Base-by-base conservation (phyloP, 1,140 invertebrate genomes). In the Lucilia sericata region DNA sequence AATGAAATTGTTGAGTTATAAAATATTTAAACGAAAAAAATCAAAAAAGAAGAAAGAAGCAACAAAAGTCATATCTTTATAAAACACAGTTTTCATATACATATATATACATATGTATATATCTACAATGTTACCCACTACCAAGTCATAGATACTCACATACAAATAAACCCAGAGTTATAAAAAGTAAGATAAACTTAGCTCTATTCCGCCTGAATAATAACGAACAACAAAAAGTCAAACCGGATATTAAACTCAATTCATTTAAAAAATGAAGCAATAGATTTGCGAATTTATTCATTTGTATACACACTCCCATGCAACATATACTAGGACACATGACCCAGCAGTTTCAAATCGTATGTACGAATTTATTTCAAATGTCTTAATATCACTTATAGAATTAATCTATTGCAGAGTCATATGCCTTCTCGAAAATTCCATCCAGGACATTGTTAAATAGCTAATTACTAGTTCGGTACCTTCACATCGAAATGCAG, bases 221-320 rank as follows among this genome's bases (percentile, higher is more conserved):
- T 14, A 70, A 17, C 19, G 2, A 70, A 10, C 60, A 70, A 21
- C 19, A 21, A 70, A 70, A 21, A 70, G 17, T 19, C 60, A 19
- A 60, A 70, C 60, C 65, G 65, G 65, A 70, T 70, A 70, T 70
- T 21, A 70, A 70, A 21, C n/a, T 70, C n/a, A 70, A 10, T 70
- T 70, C 7, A 70, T 70, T 70, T 70, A 9, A 70, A 21, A 42
- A 42, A 55, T 17, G 51, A 55, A 55, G 51, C 51, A 55, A 55
- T 55, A 55, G 12, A 55, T 55, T 55, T 55, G 5, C 51, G 12
- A 17, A 55, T n/a, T 55, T 55, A 42, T 42, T 8, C 42, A 42
- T 42, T 42, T 42, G 42, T 7, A 42, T 10, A 42, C 42, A 42
- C 42, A 42, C 25, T 30, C 42, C 5, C 42, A 42, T 42, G 5